These are phyloP conservation scores for Gambelia wislizenii DNA, from an alignment of 2,797 vertebrate species.

Conservation along the genomic window DNA sequence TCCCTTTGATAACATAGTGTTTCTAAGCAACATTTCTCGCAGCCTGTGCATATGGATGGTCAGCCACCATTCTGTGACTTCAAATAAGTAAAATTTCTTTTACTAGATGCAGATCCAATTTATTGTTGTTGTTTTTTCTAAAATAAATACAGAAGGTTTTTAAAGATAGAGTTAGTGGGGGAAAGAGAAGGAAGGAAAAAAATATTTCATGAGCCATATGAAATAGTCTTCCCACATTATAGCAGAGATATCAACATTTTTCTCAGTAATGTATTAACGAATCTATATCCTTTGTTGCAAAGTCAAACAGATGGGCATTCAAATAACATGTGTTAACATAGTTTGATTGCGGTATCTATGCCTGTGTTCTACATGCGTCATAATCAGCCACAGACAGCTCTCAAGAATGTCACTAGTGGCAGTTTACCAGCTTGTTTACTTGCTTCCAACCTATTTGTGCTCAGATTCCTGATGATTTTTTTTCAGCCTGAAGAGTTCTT, in stretches of 20 bases:
- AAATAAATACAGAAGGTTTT: constrained; percentile 61
- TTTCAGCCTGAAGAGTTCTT: constrained; percentile 32
- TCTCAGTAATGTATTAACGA: constrained; percentile 41
- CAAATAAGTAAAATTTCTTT: constrained; percentile 63
- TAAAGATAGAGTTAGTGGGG: constrained; percentile 44
- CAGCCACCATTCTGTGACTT: constrained; percentile 63
- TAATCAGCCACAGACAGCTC: constrained; percentile 28
- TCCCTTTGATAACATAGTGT: constrained; percentile 72
- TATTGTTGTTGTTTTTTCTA: constrained; percentile 54
- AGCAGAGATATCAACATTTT: constrained; percentile 48
- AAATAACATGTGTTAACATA: constrained; percentile 68
- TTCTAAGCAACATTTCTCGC: constrained; percentile 71
- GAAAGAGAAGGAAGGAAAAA: background rate
- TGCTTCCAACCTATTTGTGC: constrained; percentile 42
- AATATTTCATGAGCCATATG: constrained; percentile 37
- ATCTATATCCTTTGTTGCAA: constrained; percentile 59
- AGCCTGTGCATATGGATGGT: constrained; percentile 54
- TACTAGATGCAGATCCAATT: constrained; percentile 62
- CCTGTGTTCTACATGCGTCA: constrained; percentile 51
- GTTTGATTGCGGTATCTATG: constrained; percentile 46
- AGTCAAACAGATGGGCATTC: constrained; percentile 59
- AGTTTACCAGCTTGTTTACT: constrained; percentile 49
- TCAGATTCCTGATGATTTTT: constrained; percentile 43
- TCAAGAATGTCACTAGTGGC: constrained; percentile 26
- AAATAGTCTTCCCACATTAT: constrained; percentile 25